These are phyloP conservation scores for Andrena praecox DNA, from an alignment of 2,888 invertebrate species.

Conservation along the genomic window DNA sequence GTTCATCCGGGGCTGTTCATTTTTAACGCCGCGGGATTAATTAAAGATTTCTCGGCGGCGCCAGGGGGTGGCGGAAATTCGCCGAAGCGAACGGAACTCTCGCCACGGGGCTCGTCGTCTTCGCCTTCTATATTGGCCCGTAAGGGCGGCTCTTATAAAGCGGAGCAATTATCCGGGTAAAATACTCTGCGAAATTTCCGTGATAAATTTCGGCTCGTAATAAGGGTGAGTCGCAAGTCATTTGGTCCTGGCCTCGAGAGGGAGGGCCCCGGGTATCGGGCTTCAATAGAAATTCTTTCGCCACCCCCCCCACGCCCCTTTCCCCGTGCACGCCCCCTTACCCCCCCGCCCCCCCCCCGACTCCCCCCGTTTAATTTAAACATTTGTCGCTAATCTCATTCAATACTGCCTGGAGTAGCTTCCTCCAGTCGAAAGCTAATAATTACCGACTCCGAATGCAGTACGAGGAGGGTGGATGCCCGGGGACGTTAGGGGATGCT, in stretches of 20 bases:
- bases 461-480: constrained; percentile 10
- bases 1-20: constrained; percentile 28
- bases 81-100: constrained; percentile 50
- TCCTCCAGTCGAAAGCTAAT: constrained; percentile 65
- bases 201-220: constrained; percentile 81
- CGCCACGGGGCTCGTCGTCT: constrained; percentile 52
- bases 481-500: constrained; percentile 22
- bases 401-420: constrained; percentile 36
- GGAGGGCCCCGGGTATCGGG: constrained; percentile 67
- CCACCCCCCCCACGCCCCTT: constrained; percentile 46
- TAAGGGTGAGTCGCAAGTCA: constrained; percentile 83
- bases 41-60: constrained; percentile 37
- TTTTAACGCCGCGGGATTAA: constrained; percentile 36
- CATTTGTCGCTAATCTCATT: constrained; percentile 72
- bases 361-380: constrained; percentile 66
- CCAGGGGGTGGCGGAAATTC: constrained; percentile 39
- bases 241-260: constrained; percentile 72
- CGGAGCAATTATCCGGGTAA: constrained; percentile 80
- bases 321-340: background rate
- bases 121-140: constrained; percentile 72
- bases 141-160: constrained; percentile 76
- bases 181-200: constrained; percentile 80
- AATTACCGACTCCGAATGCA: constrained; percentile 61
- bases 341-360: background rate
- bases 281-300: constrained; percentile 80